Conservation (phyloP, 1,140 invertebrate species). For the Bombus haemorrhoidalis region DNA sequence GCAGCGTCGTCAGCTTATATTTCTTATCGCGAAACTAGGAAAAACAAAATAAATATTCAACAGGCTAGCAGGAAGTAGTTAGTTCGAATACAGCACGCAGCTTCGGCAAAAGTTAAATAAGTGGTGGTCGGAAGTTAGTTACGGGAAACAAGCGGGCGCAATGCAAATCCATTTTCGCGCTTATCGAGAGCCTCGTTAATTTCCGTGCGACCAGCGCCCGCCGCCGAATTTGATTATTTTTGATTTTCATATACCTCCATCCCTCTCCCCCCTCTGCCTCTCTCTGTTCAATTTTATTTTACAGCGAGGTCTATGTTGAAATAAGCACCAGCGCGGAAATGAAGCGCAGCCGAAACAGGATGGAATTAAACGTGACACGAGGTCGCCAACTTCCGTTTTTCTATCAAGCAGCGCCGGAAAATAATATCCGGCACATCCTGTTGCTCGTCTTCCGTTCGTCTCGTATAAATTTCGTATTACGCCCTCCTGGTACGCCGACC, state of each 20-base stretch:
- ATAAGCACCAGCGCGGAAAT: slow-evolving; percentile 3
- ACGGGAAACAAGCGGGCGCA: slow-evolving; percentile 34
- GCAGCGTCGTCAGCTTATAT: not conserved
- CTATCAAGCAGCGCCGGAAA: not conserved
- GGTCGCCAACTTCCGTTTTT: slow-evolving; percentile 16
- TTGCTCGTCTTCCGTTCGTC: slow-evolving; percentile 31
- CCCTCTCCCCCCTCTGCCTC: not conserved
- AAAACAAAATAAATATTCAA: slow-evolving; percentile 40
- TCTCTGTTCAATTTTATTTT: not conserved
- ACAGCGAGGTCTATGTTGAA: not conserved
- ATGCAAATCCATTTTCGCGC: slow-evolving; percentile 47
- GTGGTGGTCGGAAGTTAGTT: slow-evolving; percentile 31
- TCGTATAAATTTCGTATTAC: slow-evolving; percentile 31
- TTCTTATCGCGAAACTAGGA: not conserved
- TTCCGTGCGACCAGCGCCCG: not conserved
- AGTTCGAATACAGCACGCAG: not conserved
- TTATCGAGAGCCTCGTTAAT: slow-evolving; percentile 50
- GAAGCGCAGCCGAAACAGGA: not conserved
- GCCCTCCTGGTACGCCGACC: not conserved
- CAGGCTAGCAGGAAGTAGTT: not conserved
- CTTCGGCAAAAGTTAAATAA: slow-evolving; percentile 42
- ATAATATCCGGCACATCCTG: slow-evolving; percentile 44
- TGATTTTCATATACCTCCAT: not conserved
- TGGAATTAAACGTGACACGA: slow-evolving; percentile 37
- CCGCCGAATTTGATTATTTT: slow-evolving; percentile 35